Base-by-base conservation (phyloP, 2,888 invertebrate genomes). In the Melieria omissa region DNA sequence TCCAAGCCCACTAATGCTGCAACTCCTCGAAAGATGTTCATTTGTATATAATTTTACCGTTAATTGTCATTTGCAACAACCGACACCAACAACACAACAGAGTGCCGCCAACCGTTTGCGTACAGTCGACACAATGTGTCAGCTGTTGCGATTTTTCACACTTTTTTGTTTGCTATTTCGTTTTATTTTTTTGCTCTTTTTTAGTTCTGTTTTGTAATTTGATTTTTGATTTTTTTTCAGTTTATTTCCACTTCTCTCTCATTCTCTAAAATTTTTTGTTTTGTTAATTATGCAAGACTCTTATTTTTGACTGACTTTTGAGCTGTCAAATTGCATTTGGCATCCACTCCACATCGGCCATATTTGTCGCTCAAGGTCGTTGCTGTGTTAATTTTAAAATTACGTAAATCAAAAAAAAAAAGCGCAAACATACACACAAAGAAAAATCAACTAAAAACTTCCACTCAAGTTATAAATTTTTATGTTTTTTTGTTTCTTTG, bases 301-400 rank as follows among this genome's bases (percentile, higher is more conserved):
- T 63, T 73, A 65, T 54, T 69, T 63, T 74, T 75, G 75, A 75
- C 75, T 72, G 74, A 73, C 67, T 69, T 73, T 67, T 65, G 72
- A 71, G 72, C 71, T 62, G 69, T 72, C 72, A 71, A 67, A 61
- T 64, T 63, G 57, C n/a, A 52, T 61, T 49, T 65, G 65, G 64
- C 63, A 69, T 62, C 45, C 45, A 45, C 46, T 69, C 61, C 16
- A 42, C 47, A 46, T 10, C 60, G 14, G 49, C 52, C 54, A 29
- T 64, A 63, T 60, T 72, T 72, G 72, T 47, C 65, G 57, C 73
- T 74, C 79, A 82, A 82, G 82, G 85, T 84, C 83, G 81, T 80
- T 82, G 86, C 86, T 86, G 86, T 86, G 86, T 86, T 86, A 86
- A 84, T 86, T 84, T 84, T 85, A 82, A 80, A 74, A 75, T 73